Conservation (phyloP, 2,797 vertebrate genomes). For the Mionectes olivaceus region DNA sequence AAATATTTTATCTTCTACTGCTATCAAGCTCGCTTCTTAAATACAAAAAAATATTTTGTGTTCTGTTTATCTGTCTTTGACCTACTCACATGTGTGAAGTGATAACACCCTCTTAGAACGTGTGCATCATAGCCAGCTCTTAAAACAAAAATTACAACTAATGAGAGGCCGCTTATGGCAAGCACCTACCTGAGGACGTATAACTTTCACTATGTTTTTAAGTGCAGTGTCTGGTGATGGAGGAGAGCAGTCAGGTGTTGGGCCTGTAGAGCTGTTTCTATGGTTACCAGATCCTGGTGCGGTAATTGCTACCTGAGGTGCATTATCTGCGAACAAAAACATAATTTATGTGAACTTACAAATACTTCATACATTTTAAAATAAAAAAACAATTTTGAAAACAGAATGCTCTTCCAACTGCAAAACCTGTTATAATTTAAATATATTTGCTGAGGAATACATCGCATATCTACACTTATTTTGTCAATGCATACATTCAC, state of each 20-base stretch:
- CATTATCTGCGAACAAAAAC: conserved; percentile 87
- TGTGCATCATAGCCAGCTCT: background rate
- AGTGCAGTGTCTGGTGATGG: conserved; percentile 97
- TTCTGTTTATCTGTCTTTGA: background rate
- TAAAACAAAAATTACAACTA: background rate
- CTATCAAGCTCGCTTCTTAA: background rate
- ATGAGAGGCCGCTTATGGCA: background rate
- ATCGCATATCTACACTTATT: background rate
- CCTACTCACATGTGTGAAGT: background rate
- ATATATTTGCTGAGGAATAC: background rate
- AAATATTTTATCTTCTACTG: background rate
- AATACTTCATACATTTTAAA: conserved; percentile 36
- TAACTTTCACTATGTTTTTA: conserved; percentile 98
- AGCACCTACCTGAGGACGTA: conserved; percentile 94
- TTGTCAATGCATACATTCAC: background rate
- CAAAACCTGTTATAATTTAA: background rate
- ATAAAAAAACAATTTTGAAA: conserved; percentile 40
- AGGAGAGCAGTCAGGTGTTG: conserved; percentile 97
- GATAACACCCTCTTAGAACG: background rate
- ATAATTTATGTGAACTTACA: conserved; percentile 66
- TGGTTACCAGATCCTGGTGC: conserved; percentile 91
- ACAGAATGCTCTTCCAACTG: conserved; percentile 14
- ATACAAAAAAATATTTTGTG: background rate
- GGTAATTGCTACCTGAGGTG: conserved; percentile 87
- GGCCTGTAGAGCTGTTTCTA: conserved; percentile 92